These are phyloP conservation scores for Maconellicoccus hirsutus DNA, from an alignment of 1,140 invertebrate species.

Conservation along the genomic window DNA sequence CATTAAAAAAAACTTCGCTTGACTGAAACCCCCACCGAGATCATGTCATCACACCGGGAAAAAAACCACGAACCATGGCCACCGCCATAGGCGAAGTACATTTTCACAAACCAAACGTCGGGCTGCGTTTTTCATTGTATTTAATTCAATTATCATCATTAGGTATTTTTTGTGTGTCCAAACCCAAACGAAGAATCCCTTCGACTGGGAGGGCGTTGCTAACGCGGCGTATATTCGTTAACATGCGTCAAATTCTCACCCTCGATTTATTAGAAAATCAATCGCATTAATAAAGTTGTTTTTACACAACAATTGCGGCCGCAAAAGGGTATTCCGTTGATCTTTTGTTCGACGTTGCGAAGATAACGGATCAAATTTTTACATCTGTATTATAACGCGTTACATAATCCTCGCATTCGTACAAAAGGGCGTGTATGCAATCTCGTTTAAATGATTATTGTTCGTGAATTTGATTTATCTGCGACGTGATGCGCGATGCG, in stretches of 20 bases:
- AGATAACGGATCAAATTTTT: slow-evolving; percentile 19
- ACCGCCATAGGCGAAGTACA: no score
- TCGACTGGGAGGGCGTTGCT: neutral
- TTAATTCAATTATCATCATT: no score
- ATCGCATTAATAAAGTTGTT: slow-evolving; percentile 22
- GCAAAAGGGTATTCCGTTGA: slow-evolving; percentile 11
- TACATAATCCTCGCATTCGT: neutral
- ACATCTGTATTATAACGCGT: slow-evolving; percentile 16
- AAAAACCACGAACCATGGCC: no score
- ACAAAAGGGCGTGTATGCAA: neutral
- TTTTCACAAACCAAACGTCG: no score
- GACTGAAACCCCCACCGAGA: no score
- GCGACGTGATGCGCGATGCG: neutral
- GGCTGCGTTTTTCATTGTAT: no score
- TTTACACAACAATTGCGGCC: slow-evolving; percentile 13
- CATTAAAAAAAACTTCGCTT: no score
- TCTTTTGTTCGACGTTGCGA: slow-evolving; percentile 2
- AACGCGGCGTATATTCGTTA: neutral
- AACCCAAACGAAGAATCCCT: no score
- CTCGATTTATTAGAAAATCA: slow-evolving; percentile 16
- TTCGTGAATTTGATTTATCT: slow-evolving; percentile 13
- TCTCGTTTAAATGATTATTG: slow-evolving; percentile 13
- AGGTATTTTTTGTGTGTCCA: no score
- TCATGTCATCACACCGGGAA: no score
- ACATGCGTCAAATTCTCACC: slow-evolving; percentile 11